Evolutionary conservation across 2,888 invertebrate species (phyloP).

Genomic region (Druceiella hillmani): DNA sequence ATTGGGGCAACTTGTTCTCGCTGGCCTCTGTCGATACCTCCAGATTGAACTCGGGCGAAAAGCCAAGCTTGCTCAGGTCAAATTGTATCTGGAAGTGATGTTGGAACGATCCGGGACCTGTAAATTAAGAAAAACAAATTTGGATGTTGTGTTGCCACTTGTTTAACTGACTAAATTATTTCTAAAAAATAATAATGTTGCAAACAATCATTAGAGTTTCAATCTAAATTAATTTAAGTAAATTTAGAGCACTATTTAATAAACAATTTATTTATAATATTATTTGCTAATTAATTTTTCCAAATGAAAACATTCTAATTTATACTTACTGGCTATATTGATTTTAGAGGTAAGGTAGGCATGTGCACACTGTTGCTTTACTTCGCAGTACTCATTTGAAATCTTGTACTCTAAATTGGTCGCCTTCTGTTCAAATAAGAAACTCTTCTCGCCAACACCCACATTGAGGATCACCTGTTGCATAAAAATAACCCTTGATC

Average conservation of each 20-base stretch:
- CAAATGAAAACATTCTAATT: no score
- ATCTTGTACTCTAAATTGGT: slow-evolving; percentile 69
- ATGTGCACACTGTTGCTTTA: slow-evolving; percentile 73
- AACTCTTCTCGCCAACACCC: slow-evolving; percentile 62
- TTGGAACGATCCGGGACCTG: slow-evolving; percentile 50
- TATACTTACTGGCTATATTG: slow-evolving; percentile 38
- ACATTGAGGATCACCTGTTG: slow-evolving; percentile 61
- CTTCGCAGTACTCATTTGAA: slow-evolving; percentile 69
- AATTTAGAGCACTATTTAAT: no score
- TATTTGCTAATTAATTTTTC: no score
- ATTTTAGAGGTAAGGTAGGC: slow-evolving; percentile 61
- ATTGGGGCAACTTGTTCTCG: slow-evolving; percentile 54
- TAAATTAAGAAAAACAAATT: no score
- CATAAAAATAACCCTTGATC: no score
- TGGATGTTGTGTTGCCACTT: no score
- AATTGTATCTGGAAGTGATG: slow-evolving; percentile 61
- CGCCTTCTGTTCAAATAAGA: slow-evolving; percentile 63
- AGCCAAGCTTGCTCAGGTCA: slow-evolving; percentile 68
- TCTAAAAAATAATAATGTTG: no score
- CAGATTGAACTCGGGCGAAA: slow-evolving; percentile 69
- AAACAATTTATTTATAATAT: no score
- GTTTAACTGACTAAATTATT: no score
- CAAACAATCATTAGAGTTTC: no score
- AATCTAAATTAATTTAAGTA: no score
- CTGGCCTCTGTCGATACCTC: slow-evolving; percentile 59